Evolutionary conservation across 2,797 vertebrate genomes (phyloP), one percentile per base, ranked within the genome.

Genomic region (Geotrypetes seraphini): DNA sequence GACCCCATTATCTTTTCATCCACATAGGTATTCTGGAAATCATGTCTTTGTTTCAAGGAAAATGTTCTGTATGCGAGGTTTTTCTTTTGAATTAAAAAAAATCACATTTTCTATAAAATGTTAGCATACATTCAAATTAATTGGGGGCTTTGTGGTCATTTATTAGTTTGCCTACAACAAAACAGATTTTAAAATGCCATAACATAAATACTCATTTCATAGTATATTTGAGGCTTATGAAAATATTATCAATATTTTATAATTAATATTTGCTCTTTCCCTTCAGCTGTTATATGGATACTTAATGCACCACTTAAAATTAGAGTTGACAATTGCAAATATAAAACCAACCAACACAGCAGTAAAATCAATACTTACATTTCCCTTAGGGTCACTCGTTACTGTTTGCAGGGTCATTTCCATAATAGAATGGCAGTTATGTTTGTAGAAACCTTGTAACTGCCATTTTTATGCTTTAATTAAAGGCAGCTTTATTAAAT

Each of bases 311-410:
- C 67, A 56, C 46, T 69, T 71, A 74, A 81, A 81, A 87, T 83
- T 73, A 79, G 69, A 81, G 68, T 81, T 85, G 82, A 83, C 81
- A 83, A 83, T 84, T 79, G 74, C 78, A 83, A 84, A 84, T 75
- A 75, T 68, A 75, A n/a, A 77, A 68, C 77, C 77, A 78, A 78
- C 69, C 69, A 78, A 74, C 79, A 69, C 60, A 62, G 79, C 75
- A 85, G 80, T 83, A 84, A 84, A 84, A 81, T 85, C 83, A 83
- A 85, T 84, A 74, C 75, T 69, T 81, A 83, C 81, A 83, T 83
- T 82, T 81, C 79, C 78, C 83, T 69, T 24, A 75, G 66, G 81
- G 76, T 69, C 60, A 69, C 66, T 85, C 79, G 83, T 84, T 81
- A 79, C 76, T 83, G 74, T 80, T 83, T 75, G 70, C 73, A 70